Conservation (phyloP, 2,888 invertebrate genomes). For the Linyphia triangularis region DNA sequence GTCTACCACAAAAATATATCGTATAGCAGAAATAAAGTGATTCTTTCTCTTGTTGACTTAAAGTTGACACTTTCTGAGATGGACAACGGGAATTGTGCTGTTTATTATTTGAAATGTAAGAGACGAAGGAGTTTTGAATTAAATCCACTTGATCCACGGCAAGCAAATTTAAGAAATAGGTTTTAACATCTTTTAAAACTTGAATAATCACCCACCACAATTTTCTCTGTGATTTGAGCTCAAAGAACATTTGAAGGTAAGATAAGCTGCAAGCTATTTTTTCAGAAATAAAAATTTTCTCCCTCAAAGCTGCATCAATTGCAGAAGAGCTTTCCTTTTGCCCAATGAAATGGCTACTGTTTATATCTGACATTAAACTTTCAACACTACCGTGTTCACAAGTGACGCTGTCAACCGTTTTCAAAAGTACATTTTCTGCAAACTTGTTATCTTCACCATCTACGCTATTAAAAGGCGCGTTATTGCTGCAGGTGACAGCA, state of each 20-base stretch:
- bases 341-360: background rate
- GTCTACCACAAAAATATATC: background rate
- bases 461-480: too few relatives aligned
- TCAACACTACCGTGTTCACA: too few relatives aligned
- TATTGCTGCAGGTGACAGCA: too few relatives aligned
- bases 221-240: background rate
- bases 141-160: background rate
- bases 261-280: conserved; percentile 2
- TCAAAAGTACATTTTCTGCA: too few relatives aligned
- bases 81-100: too few relatives aligned
- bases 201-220: background rate
- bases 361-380: too few relatives aligned
- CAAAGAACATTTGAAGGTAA: conserved; percentile 4
- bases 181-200: background rate
- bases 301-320: background rate
- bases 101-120: background rate
- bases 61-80: background rate
- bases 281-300: background rate
- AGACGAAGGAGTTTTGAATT: background rate
- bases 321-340: background rate
- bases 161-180: background rate
- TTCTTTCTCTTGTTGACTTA: conserved; percentile 8
- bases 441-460: too few relatives aligned
- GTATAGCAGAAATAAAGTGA: conserved; percentile 4
- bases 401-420: too few relatives aligned